phyloP scores from a whole-genome alignment of 2,113 vertebrate genomes.

The Paracanthobrama guichenoti region DNA sequence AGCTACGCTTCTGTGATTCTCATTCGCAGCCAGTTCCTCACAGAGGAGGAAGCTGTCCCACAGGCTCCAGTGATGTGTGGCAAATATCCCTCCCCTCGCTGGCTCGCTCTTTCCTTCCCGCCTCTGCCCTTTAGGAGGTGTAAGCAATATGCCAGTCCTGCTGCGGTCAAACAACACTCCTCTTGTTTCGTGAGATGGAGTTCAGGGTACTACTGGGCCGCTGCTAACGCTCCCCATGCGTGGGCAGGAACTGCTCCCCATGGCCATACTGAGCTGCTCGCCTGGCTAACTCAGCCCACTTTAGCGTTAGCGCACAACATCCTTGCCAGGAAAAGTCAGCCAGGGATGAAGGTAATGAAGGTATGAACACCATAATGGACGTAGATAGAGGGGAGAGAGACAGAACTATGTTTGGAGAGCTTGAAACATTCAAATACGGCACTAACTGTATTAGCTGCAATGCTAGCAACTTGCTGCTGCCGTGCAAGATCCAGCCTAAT shows the following conservation, averaged over 20 bases:
- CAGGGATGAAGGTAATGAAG: constrained; percentile 31
- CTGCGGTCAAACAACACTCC: constrained; percentile 36
- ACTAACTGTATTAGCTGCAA: neutral
- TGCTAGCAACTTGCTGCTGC: neutral
- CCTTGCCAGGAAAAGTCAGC: constrained; percentile 24
- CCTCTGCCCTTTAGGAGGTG: constrained; percentile 32
- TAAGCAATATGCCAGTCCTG: constrained; percentile 44
- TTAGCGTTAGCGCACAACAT: neutral
- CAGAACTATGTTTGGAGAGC: constrained; percentile 8
- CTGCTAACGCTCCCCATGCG: constrained; percentile 7
- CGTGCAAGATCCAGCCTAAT: neutral
- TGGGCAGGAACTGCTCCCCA: constrained; percentile 30
- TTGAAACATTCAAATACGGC: constrained; percentile 1
- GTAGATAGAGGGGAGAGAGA: neutral
- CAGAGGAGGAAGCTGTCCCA: constrained; percentile 34
- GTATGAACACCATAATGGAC: constrained; percentile 17
- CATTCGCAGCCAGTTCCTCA: constrained; percentile 31
- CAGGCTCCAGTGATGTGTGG: constrained; percentile 33
- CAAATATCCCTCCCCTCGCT: constrained; percentile 30
- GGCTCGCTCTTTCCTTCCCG: constrained; percentile 12
- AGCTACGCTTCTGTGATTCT: constrained; percentile 37
- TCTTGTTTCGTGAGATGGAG: constrained; percentile 33
- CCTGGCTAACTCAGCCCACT: constrained; percentile 18
- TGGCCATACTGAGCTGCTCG: constrained; percentile 23
- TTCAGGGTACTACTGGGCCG: constrained; percentile 17